phyloP scores from a whole-genome alignment of 2,888 invertebrate genomes.

The Drosophila robusta region DNA sequence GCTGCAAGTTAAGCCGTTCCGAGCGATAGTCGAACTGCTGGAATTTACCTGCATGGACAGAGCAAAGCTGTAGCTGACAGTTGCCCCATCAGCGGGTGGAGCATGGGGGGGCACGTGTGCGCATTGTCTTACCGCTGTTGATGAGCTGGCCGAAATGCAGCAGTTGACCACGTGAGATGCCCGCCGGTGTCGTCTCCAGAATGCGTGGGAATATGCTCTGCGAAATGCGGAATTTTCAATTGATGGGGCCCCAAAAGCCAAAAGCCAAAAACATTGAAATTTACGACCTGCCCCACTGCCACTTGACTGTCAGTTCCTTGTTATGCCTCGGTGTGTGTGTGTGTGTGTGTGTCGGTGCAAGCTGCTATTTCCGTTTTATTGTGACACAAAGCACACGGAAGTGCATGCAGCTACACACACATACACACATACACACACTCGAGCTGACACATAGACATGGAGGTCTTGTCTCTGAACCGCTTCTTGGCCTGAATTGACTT shows the following conservation, averaged over 20 bases:
- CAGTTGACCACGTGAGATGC: slow-evolving; percentile 82
- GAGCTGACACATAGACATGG: not conserved
- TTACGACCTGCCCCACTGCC: slow-evolving; percentile 41
- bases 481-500: slow-evolving; percentile 6
- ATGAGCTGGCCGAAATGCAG: slow-evolving; percentile 83
- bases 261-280: slow-evolving; percentile 46
- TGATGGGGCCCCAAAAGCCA: slow-evolving; percentile 41
- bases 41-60: slow-evolving; percentile 72
- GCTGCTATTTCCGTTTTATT: slow-evolving; percentile 66
- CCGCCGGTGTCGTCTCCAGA: slow-evolving; percentile 82
- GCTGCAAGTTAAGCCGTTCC: slow-evolving; percentile 69
- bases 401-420: slow-evolving; percentile 41
- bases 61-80: slow-evolving; percentile 5
- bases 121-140: slow-evolving; percentile 77
- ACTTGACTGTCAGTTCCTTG: slow-evolving; percentile 17
- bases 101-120: not conserved
- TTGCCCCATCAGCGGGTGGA: not conserved
- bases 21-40: slow-evolving; percentile 81
- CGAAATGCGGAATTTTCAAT: slow-evolving; percentile 34
- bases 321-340: not conserved
- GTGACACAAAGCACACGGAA: slow-evolving; percentile 64
- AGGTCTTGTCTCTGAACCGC: not conserved
- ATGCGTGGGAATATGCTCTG: slow-evolving; percentile 80
- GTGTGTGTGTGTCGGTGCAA: slow-evolving; percentile 37
- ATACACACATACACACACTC: not conserved